Evolutionary conservation across 2,888 invertebrate genomes (phyloP), one percentile per base, ranked within the genome.

Genomic region (Xiphydria camelus): DNA sequence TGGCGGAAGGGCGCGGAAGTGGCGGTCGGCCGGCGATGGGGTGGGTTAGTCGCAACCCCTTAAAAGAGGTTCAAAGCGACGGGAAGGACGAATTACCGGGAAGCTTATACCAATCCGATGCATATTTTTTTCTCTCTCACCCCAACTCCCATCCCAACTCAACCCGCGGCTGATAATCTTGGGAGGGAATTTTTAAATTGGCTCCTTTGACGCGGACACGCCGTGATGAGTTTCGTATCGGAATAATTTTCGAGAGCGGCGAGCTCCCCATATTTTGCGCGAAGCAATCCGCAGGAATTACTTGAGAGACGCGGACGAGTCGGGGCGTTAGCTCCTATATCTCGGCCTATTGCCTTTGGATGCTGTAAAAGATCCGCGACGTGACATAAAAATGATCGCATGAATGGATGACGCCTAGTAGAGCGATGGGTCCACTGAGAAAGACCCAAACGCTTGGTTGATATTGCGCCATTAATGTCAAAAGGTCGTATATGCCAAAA

Each of bases 111-210:
- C 69, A 68, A 70, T 69, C 56, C 61, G 49, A 40, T 41, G 60
- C 53, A 59, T 50, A 50, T 52, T 49, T 44, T 35, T 51, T 51
- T 47, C 29, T 32, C 41, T 33, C 23, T 39, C 7, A 32, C 31
- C 44, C 12, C 37, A 35, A 26, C 37, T 34, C 43, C 23, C 33
- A n/a, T n/a, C n/a, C n/a, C n/a, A n/a, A 15, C 29, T 15, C 12
- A 29, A 29, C 14, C 29, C 6, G 12, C 6, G 47, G 46, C 49
- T 59, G 65, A 66, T 70, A 71, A 70, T 73, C 71, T 72, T 68
- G 68, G 66, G 68, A 68, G 68, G 66, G 73, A 65, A 66, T 70
- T 71, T 74, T 74, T 73, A 75, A 75, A 75, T 75, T 75, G 73
- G 69, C 62, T 73, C 62, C 73, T 75, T 75, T 75, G 74, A 75